A percentile compares a stretch with the other conserved stretches of the same genome.
Evolutionary conservation across 2,888 invertebrate species (phyloP).

Genomic region (Pachymerium ferrugineum): DNA sequence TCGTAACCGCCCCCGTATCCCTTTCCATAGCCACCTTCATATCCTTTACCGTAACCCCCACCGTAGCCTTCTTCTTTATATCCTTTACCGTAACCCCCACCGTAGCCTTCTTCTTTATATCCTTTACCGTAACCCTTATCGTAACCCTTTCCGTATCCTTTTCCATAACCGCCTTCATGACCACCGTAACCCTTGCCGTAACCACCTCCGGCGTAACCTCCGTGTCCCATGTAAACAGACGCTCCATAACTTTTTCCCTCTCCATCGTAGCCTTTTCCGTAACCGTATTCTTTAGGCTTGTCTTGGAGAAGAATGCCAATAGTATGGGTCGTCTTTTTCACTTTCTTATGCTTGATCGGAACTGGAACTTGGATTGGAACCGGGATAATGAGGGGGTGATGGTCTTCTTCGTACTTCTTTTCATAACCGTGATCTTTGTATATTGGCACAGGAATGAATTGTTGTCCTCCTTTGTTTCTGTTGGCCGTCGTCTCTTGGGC

Average conservation of each 20-base stretch:
- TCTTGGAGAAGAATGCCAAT: conserved; percentile 14
- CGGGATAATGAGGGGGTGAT: conserved; percentile 23
- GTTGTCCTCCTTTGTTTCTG: conserved; percentile 5
- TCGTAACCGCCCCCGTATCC: neutral
- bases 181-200: neutral
- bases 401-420: neutral
- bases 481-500: neutral
- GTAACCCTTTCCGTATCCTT: neutral
- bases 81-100: neutral
- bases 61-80: neutral
- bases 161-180: neutral
- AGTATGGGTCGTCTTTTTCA: conserved; percentile 11
- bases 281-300: neutral
- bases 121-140: neutral
- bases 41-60: neutral
- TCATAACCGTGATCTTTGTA: neutral
- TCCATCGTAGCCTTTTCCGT: neutral
- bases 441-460: neutral
- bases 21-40: neutral
- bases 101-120: neutral
- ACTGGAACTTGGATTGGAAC: conserved; percentile 26
- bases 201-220: conserved; percentile 12
- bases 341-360: conserved; percentile 15
- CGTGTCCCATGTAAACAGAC: neutral
- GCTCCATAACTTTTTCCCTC: neutral